phyloP scores from a whole-genome alignment of 2,113 vertebrate species.

The Boulengerochromis microlepis region DNA sequence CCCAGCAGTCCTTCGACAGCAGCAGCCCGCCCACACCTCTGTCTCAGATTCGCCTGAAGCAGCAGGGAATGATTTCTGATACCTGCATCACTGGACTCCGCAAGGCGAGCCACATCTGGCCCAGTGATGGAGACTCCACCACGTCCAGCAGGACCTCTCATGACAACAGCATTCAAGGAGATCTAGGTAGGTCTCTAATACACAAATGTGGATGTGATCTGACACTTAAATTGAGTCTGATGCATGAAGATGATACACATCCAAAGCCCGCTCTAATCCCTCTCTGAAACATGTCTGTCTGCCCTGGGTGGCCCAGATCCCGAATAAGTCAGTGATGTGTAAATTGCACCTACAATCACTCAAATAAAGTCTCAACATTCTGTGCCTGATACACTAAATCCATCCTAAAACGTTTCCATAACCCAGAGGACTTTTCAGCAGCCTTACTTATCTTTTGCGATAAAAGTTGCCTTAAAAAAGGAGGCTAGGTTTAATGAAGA shows the following conservation, averaged over 20 bases:
- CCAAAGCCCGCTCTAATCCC: not conserved
- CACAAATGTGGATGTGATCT: not conserved
- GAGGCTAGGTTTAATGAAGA: not conserved
- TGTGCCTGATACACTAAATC: not conserved
- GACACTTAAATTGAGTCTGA: not conserved
- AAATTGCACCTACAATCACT: constrained; percentile 15
- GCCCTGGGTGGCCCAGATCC: not conserved
- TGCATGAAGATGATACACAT: not conserved
- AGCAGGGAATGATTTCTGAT: constrained; percentile 79
- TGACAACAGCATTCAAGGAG: constrained; percentile 84
- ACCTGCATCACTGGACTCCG: constrained; percentile 78
- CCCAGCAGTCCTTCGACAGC: constrained; percentile 93
- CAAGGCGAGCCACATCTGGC: constrained; percentile 87
- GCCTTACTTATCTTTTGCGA: not conserved
- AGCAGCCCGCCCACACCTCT: constrained; percentile 92
- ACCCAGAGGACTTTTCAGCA: not conserved
- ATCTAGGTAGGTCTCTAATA: constrained; percentile 77
- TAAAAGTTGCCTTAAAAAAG: not conserved
- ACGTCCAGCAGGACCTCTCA: constrained; percentile 75
- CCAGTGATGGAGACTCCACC: constrained; percentile 81
- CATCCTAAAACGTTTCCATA: not conserved
- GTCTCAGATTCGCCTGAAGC: constrained; percentile 82
- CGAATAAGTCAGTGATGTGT: not conserved
- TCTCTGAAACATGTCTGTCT: not conserved
- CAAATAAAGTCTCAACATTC: not conserved